phyloP scores from a whole-genome alignment of 2,797 vertebrate genomes.

The Clarias laeviceps region DNA sequence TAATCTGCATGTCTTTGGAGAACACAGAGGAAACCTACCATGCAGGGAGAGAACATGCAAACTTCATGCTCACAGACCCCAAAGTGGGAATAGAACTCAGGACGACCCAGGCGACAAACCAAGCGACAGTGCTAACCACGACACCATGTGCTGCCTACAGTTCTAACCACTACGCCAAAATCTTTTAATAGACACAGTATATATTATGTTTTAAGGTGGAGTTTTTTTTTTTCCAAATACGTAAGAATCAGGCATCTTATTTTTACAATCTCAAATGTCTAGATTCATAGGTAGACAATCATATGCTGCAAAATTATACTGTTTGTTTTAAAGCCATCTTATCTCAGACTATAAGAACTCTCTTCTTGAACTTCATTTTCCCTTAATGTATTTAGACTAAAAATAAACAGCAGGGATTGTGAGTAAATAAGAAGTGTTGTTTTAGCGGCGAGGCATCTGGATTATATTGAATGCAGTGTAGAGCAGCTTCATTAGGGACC shows the following conservation, averaged over 20 bases:
- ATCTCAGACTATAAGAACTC: not conserved
- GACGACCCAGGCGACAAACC: no score
- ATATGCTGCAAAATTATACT: no score
- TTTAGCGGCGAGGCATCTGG: not conserved
- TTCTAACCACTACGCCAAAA: not conserved
- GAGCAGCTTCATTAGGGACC: conserved; percentile 4
- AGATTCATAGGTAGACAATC: no score
- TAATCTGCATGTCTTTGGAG: no score
- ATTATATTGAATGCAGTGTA: not conserved
- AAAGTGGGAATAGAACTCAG: no score
- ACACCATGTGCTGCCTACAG: no score
- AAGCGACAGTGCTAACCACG: no score
- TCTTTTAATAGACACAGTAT: not conserved
- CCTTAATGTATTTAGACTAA: not conserved
- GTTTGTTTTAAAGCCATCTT: no score
- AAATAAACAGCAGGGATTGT: conserved; percentile 1
- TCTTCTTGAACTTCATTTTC: not conserved
- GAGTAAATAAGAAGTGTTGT: not conserved
- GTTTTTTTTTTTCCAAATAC: not conserved
- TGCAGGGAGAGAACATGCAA: no score
- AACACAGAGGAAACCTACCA: no score
- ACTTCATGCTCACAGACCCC: no score
- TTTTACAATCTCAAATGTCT: not conserved
- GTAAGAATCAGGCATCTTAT: not conserved
- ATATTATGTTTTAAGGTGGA: not conserved